A percentile compares a stretch with the other conserved stretches of the same genome.
These are phyloP conservation scores for Mastigias papua DNA, from an alignment of 30 jellyfish, hydroid and myxozoan species.

Conservation along the genomic window DNA sequence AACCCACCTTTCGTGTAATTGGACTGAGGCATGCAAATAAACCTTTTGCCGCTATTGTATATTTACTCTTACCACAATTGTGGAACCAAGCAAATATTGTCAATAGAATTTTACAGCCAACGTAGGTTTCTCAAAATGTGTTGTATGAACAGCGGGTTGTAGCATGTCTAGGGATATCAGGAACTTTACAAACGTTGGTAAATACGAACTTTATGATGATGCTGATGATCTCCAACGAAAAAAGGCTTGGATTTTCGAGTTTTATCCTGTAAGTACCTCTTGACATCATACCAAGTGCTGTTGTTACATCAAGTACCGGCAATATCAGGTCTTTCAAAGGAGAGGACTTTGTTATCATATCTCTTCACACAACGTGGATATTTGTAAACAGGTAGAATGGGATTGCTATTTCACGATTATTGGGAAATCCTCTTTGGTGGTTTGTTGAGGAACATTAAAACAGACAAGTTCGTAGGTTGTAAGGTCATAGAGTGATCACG, in stretches of 20 bases:
- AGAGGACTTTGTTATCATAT: neutral
- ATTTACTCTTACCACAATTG: neutral
- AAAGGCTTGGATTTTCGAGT: constrained; percentile 57
- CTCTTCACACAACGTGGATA: neutral
- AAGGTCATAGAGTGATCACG: no score
- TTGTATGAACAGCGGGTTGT: neutral
- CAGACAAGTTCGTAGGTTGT: no score
- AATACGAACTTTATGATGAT: constrained; percentile 35
- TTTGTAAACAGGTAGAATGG: neutral
- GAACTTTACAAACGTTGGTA: neutral
- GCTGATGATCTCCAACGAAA: constrained; percentile 26
- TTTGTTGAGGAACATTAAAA: no score
- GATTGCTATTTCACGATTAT: neutral
- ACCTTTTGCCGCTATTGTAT: neutral
- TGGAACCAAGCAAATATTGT: neutral
- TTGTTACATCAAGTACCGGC: neutral
- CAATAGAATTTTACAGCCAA: no score
- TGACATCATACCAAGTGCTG: neutral
- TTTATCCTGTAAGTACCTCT: constrained; percentile 62
- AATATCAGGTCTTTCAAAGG: neutral
- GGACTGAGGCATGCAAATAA: neutral
- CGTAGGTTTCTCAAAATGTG: no score
- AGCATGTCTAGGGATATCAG: neutral
- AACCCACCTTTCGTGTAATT: no score
- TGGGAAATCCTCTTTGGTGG: neutral